Percentiles rank a stretch among this genome's conserved stretches.
Evolutionary conservation across 2,113 vertebrate species (phyloP).

Genomic region (Dromas ardeola): DNA sequence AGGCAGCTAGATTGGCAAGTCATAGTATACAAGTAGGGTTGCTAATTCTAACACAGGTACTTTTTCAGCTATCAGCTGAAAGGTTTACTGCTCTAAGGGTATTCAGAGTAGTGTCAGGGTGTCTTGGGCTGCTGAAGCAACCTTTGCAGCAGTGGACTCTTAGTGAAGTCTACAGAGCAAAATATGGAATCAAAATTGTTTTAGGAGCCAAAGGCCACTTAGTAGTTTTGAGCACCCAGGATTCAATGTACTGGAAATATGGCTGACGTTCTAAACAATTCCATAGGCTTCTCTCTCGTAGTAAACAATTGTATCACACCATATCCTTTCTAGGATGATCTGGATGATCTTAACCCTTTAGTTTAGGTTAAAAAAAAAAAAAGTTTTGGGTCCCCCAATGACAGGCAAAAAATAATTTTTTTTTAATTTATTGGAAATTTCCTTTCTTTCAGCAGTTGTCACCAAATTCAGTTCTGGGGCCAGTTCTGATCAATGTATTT

Average conservation of each 20-base stretch:
- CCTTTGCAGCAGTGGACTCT: background rate
- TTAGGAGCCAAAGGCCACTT: background rate
- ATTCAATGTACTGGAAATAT: background rate
- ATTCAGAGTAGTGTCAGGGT: background rate
- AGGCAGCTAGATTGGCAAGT: background rate
- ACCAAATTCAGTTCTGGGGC: background rate
- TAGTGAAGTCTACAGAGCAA: background rate
- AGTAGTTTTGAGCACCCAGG: background rate
- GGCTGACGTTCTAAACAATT: background rate
- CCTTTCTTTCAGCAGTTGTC: background rate
- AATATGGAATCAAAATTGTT: background rate
- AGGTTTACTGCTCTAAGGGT: background rate
- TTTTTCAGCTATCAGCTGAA: background rate
- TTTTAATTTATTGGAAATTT: background rate
- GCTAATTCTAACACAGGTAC: background rate
- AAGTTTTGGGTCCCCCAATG: background rate
- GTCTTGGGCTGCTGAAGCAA: background rate
- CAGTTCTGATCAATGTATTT: background rate
- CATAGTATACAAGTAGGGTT: background rate
- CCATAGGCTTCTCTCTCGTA: background rate
- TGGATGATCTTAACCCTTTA: background rate
- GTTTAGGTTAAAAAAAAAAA: background rate
- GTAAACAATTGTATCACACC: background rate
- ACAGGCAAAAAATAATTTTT: background rate
- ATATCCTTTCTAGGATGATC: background rate